Percentiles rank a stretch among this genome's conserved stretches.
Evolutionary conservation across 2,113 vertebrate species (phyloP).

Genomic region (Oncorhynchus masou): DNA sequence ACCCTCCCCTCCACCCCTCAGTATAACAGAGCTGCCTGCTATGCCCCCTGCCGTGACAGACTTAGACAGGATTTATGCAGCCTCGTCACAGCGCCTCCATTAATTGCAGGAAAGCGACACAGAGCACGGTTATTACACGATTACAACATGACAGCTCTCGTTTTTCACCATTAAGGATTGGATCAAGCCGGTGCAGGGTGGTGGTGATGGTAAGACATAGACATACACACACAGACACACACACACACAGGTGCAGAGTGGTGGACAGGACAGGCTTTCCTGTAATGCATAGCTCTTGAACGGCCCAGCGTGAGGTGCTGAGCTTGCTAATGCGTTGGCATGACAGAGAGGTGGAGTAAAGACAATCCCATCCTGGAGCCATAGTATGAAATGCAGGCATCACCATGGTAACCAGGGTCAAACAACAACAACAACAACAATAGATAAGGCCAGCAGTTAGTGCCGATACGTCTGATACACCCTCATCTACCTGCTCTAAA

Average conservation of each 20-base stretch:
- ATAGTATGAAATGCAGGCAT: neutral
- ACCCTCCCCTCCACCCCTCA: neutral
- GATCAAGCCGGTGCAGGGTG: slow-evolving; percentile 56
- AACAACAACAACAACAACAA: slow-evolving; percentile 8
- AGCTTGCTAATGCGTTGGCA: slow-evolving; percentile 48
- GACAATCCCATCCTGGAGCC: slow-evolving; percentile 10
- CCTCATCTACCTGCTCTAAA: neutral
- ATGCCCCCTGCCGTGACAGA: slow-evolving; percentile 19
- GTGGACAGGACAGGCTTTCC: slow-evolving; percentile 15
- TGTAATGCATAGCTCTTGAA: slow-evolving; percentile 32
- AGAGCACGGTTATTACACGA: slow-evolving; percentile 68
- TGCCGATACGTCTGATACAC: neutral
- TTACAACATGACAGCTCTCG: slow-evolving; percentile 74
- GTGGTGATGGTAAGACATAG: slow-evolving; percentile 25
- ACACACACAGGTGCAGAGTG: slow-evolving; percentile 13
- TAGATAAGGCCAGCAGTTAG: neutral
- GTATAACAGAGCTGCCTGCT: neutral
- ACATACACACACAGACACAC: no score
- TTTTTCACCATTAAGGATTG: slow-evolving; percentile 69
- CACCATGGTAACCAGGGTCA: slow-evolving; percentile 21
- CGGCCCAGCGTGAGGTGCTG: slow-evolving; percentile 34
- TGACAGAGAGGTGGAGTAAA: slow-evolving; percentile 23
- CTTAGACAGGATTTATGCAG: slow-evolving; percentile 70
- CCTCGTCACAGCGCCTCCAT: slow-evolving; percentile 67
- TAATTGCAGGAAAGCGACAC: slow-evolving; percentile 74